phyloP scores from a whole-genome alignment of 2,888 invertebrate genomes.

The Adelphocoris suturalis region DNA sequence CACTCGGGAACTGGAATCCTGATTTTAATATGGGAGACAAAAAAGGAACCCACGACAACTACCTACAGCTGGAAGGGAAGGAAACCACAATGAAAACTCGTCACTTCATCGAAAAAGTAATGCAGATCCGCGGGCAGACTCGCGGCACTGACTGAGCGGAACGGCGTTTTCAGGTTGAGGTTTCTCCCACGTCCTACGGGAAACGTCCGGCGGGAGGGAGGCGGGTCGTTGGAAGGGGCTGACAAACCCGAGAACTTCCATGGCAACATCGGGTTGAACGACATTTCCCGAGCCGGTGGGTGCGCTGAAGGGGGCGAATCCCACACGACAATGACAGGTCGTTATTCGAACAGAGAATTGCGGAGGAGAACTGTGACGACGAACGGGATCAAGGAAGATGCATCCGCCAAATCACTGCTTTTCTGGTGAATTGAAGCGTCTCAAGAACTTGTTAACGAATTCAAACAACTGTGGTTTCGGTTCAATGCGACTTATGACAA shows the following conservation, averaged over 20 bases:
- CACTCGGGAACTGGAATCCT: slow-evolving; percentile 16
- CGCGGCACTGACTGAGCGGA: slow-evolving; percentile 48
- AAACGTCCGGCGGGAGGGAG: slow-evolving; percentile 45
- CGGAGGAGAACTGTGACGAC: not conserved
- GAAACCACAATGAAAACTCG: slow-evolving; percentile 21
- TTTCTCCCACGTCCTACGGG: slow-evolving; percentile 46
- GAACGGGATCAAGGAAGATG: not conserved
- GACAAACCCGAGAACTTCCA: slow-evolving; percentile 28
- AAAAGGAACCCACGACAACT: not conserved
- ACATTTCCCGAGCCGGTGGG: slow-evolving; percentile 10
- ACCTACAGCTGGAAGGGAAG: not conserved
- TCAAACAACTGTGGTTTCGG: too few relatives aligned
- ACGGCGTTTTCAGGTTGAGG: slow-evolving; percentile 2
- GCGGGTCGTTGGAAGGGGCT: slow-evolving; percentile 11
- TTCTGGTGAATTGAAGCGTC: too few relatives aligned
- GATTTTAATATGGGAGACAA: too few relatives aligned
- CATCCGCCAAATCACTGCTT: not conserved
- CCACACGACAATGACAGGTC: slow-evolving; percentile 40
- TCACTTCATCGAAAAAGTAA: slow-evolving; percentile 23
- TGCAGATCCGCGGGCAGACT: slow-evolving; percentile 7
- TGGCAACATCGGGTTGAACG: slow-evolving; percentile 56
- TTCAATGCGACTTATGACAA: too few relatives aligned
- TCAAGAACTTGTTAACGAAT: too few relatives aligned
- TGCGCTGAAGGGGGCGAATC: slow-evolving; percentile 5
- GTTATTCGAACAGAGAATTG: not conserved